phyloP scores from a whole-genome alignment of 2,113 vertebrate genomes.

The Syrrhaptes paradoxus region DNA sequence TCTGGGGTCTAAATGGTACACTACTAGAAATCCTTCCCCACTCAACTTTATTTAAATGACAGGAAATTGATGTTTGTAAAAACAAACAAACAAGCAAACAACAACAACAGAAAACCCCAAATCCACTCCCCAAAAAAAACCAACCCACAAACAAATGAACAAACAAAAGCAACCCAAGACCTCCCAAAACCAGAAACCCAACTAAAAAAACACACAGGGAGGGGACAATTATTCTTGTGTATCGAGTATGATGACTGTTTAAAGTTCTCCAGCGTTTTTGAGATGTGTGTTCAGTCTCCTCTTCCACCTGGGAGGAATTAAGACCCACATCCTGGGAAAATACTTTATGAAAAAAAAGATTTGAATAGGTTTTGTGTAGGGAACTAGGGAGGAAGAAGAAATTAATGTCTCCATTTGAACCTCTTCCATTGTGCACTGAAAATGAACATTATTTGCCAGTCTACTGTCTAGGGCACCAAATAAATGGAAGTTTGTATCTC shows the following conservation, averaged over 20 bases:
- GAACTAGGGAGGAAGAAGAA: background rate
- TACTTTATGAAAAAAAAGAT: background rate
- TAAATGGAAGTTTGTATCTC: background rate
- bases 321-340: background rate
- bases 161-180: background rate
- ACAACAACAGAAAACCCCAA: background rate
- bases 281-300: background rate
- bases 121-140: background rate
- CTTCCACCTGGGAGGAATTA: background rate
- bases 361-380: background rate
- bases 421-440: background rate
- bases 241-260: background rate
- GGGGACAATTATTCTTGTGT: background rate
- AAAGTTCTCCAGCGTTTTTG: background rate
- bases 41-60: background rate
- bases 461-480: background rate
- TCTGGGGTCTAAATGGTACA: accelerated
- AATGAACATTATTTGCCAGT: background rate
- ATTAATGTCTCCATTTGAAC: background rate
- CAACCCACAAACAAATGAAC: background rate
- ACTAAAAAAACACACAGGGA: background rate
- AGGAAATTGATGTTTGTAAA: background rate
- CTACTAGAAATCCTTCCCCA: background rate
- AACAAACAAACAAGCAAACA: background rate
- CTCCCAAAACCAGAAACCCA: background rate